Evolutionary conservation across 2,888 invertebrate genomes (phyloP), one percentile per base, ranked within the genome.

Genomic region (Tridacna crocea): DNA sequence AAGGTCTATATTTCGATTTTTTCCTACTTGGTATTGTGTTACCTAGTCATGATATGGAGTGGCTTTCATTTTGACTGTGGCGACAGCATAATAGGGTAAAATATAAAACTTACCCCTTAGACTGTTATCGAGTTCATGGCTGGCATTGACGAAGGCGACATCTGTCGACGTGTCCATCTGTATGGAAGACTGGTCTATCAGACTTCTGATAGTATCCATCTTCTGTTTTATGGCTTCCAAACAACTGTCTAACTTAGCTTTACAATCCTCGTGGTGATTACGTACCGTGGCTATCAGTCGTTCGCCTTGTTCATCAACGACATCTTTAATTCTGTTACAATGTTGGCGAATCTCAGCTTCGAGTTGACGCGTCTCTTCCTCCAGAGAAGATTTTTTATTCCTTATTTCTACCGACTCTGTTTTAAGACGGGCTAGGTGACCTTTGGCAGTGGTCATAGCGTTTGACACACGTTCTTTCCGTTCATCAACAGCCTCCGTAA

Each of bases 361-460:
- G 17, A 77, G 75, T 36, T 86, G 77, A 17, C 77, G 77, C 4
- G 79, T 86, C 65, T 86, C 86, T 51, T 83, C 86, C 60, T 83
- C 83, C 1, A 86, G 68, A 6, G 77, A 19, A 19, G 63, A 48
- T 36, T 80, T 81, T 26, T 77, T 77, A 22, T 82, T 86, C 58
- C 76, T 83, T 0, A 86, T 83, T 63, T 86, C 86, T 8, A 79
- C 77, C 12, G 80, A 55, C 48, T 86, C 86, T n/a, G 83, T 83
- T 79, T 82, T 83, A 13, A 86, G 75, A 63, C 74, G 76, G 11
- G 86, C 81, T 19, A 86, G 36, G 48, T 86, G 86, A 19, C 86
- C 83, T 74, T 75, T 83, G 8, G 86, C 86, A 24, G 81, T 82
- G 27, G 79, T 74, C 75, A 86, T 79, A 12, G 86, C 81, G n/a